Base-by-base conservation (phyloP, 2,888 invertebrate genomes). In the Itoplectis maculator region DNA sequence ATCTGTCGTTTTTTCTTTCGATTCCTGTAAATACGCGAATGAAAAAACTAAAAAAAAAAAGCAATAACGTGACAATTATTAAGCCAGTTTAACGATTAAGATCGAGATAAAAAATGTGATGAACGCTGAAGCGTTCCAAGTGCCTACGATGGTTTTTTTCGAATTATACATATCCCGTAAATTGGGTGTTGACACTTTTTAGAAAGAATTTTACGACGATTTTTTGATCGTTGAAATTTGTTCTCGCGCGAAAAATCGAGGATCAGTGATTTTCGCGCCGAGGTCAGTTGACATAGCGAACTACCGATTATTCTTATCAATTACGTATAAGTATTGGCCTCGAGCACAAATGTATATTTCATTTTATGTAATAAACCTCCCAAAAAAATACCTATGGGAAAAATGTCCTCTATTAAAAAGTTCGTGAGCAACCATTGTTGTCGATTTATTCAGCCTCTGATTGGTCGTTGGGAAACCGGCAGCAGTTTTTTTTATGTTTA, bases 141-240 rank as follows among this genome's bases (percentile, higher is more conserved):
- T 86, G 86, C 81, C 84, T 81, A 82, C 37, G 37, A 79, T 42
- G 72, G 15, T 70, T 68, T 56, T 51, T 73, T 51, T 81, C 59
- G 70, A 83, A 85, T 70, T 81, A 84, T 84, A 83, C 84, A 86
- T 86, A 86, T 86, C 84, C 56, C 68, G 29, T 82, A 80, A 51
- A 80, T 80, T 85, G 82, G 81, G 82, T 74, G 79, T 83, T 84
- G 74, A 85, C n/a, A 78, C 73, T 82, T 86, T 83, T 20, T 76
- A 85, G 78, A 20, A 59, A 45, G 83, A 86, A 81, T 80, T 84
- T 83, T 84, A 72, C 73, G 74, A 74, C 78, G 49, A 51, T 77
- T 68, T 68, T 74, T 79, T 11, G 73, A 13, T 74, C 61, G 68
- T 18, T 23, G 35, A 59, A 9, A 3, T 35, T 65, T 66, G 47